Base-by-base conservation (phyloP, 2,113 vertebrate genomes). In the Nestor notabilis region DNA sequence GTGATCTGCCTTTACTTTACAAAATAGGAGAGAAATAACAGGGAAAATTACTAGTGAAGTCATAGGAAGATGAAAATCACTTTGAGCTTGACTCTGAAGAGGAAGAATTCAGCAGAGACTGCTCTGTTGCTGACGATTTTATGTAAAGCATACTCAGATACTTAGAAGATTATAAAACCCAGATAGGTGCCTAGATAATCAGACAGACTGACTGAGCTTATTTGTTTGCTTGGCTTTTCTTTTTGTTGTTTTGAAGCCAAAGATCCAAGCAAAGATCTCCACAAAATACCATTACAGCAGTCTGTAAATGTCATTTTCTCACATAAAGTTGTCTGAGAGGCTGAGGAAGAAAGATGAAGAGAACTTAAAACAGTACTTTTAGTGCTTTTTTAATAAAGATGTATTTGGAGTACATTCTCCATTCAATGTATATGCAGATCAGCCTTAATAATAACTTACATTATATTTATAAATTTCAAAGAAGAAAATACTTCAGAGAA, bases 221-320 rank as follows among this genome's bases (percentile, higher is more conserved):
- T 84, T 95, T 96, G 65, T 87, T 93, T 94, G 55, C 83, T 56
- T 92, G 16, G 0, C 15, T 77, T 90, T 90, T 75, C 47, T 96
- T 82, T 82, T 56, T 76, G 81, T 82, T 96, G 95, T 91, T 79
- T 91, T 89, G 56, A 68, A 93, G 95, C 93, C 96, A 97, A 95
- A 97, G 96, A 96, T 96, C 75, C 88, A 88, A 92, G 58, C 53
- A 93, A 93, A 95, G 91, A 95, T 97, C 81, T 79, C 78, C 8
- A 18, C 85, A 81, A 91, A 89, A 64, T 24, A 35, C 56, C 33
- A 58, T 49, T 56, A 78, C 46, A 83, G 52, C 43, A 91, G 61
- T 44, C 87, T 91, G 56, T 35, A 93, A 92, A 68, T 72, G 5
- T 11, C 31, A n/a, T 94, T 95, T 86, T 93, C 95, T 93, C 89